Evolutionary conservation across 2,113 vertebrate species (phyloP).

Genomic region (Macroglossus sobrinus): DNA sequence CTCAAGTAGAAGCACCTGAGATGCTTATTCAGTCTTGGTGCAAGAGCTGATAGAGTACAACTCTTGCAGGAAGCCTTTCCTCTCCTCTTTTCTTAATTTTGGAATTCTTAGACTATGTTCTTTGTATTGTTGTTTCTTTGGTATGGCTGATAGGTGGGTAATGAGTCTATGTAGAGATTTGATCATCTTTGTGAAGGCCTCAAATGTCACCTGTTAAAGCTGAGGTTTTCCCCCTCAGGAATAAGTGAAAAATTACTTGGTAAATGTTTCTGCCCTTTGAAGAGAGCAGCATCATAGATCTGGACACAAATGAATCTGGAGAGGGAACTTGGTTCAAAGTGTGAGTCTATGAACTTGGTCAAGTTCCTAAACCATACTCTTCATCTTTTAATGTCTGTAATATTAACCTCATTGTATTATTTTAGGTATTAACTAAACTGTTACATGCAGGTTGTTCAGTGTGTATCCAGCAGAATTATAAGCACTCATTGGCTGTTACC

Average conservation of each 20-base stretch:
- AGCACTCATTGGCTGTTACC: not conserved
- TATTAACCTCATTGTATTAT: not conserved
- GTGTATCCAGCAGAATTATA: not conserved
- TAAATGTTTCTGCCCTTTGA: not conserved
- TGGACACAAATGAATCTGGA: not conserved
- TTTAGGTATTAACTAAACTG: not conserved
- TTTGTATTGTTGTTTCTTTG: not conserved
- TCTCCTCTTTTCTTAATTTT: not conserved
- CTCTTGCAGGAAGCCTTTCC: not conserved
- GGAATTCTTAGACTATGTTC: not conserved
- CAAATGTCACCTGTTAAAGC: not conserved
- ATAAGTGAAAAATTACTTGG: not conserved
- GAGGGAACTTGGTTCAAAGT: not conserved
- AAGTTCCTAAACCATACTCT: not conserved
- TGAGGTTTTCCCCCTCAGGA: not conserved
- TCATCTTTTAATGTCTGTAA: not conserved
- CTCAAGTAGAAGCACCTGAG: not conserved
- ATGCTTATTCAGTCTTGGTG: not conserved
- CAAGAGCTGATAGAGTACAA: accelerated
- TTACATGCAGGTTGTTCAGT: not conserved
- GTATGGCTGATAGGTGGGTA: not conserved
- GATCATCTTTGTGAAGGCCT: not conserved
- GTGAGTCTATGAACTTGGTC: not conserved
- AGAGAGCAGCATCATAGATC: not conserved
- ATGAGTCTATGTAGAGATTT: not conserved